Evolutionary conservation across 1,140 invertebrate genomes (phyloP), one percentile per base, ranked within the genome.

Genomic region (Bombus waltoni): DNA sequence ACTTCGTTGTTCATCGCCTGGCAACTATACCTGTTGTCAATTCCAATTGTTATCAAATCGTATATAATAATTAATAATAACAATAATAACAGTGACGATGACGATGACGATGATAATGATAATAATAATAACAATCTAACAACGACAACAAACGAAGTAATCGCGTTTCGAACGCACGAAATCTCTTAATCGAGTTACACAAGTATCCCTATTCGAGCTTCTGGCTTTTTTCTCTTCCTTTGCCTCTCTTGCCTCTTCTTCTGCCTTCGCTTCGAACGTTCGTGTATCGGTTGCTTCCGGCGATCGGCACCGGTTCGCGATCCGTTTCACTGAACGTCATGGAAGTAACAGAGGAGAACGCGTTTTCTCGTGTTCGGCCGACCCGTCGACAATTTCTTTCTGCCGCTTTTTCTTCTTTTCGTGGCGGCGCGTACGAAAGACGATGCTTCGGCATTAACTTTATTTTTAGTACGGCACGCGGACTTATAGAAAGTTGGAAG

Each of bases 401-500:
- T 32, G 9, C 62, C 40, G 53, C 18, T 70, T 80, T 81, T 80
- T 53, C 68, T 57, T 85, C 75, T 62, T 70, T 72, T 40, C 42
- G 47, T 44, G 44, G 75, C 38, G 15, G 25, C 40, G 59, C 18
- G 59, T 79, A 59, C 70, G 70, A 72, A 85, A 85, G 76, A 78
- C 83, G 76, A 62, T 44, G 75, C 75, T 32, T 47, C 66, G 42
- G 11, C 28, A 25, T 62, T 77, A 42, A 62, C 53, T 44, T 53
- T 85, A 85, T 85, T 85, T 85, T 80, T 85, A 85, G 83, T 65
- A 80, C 68, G 83, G 83, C 77, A 85, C 83, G 83, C 83, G 83
- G 68, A n/a, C 75, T 72, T 13, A 38, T 59, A 35, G 71, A 47
- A 59, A 82, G 72, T 38, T 28, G 44, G 42, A 66, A 62, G 73